Evolutionary conservation across 2,888 invertebrate genomes (phyloP), one percentile per base, ranked within the genome.

Genomic region (Acronicta leporina): DNA sequence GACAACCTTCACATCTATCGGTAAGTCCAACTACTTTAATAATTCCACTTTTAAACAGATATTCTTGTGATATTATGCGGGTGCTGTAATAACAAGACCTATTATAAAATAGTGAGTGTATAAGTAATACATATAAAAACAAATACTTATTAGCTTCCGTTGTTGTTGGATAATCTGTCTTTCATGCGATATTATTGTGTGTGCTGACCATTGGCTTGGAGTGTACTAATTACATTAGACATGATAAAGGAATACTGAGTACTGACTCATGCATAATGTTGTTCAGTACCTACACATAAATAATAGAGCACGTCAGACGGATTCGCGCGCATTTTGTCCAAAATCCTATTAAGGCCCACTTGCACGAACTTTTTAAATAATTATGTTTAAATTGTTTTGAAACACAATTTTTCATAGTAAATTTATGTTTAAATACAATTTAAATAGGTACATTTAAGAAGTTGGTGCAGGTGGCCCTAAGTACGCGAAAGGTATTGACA

Each of bases 281-380:
- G 46, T 76, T 52, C 44, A 68, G 54, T 61, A 65, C 27, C 6
- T 5, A 5, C 2, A 5, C 64, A 69, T 69, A 58, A 61, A 52
- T 73, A 52, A 68, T 77, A 47, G 54, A 46, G 38, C 30, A 47
- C 45, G 75, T 59, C 66, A 61, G 44, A 27, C 13, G 59, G 40
- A 57, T 75, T 75, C 73, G 75, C 76, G 78, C 75, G 78, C 70
- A 55, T 58, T 59, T 69, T 63, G 9, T 43, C 38, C 38, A 46
- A 9, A 11, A 35, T 3, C 20, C 15, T n/a, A n/a, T n/a, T n/a
- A n/a, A n/a, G n/a, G n/a, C n/a, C n/a, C n/a, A n/a, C n/a, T n/a
- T n/a, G n/a, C n/a, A n/a, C n/a, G n/a, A n/a, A n/a, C n/a, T n/a
- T n/a, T n/a, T n/a, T n/a, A n/a, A n/a, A n/a, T n/a, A n/a, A n/a